Base-by-base conservation (phyloP, 1,140 invertebrate species). In the Pogonomyrmex barbatus region DNA sequence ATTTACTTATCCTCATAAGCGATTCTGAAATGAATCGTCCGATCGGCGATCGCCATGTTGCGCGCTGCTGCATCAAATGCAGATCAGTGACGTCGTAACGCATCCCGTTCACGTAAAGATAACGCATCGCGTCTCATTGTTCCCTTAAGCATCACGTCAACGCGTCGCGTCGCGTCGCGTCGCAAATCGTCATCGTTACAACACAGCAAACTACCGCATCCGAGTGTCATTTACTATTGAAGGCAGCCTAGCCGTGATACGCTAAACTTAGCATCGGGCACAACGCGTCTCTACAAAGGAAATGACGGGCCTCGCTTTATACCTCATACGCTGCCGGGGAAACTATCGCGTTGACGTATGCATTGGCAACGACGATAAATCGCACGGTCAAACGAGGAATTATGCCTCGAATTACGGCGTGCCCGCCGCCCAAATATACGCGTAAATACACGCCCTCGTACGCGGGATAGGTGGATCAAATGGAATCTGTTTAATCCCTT, bases 191-290 rank as follows among this genome's bases (percentile, higher is more conserved):
- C 86, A 90, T 90, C 89, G 86, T 90, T 89, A 90, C 88, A 85
- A 62, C 88, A 73, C 77, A 78, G 89, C 84, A 90, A 90, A 90
- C 89, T 90, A 78, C 83, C 86, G 89, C 88, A 90, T 90, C 89
- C 89, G 89, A 90, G 89, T 90, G 89, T 90, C 89, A 90, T 90
- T 90, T 90, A 90, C 89, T 88, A 90, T 90, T 90, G 88, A 90
- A 89, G 79, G 76, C 75, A 85, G 86, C 76, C 89, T 42, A 73
- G 88, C 77, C 33, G 42, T 88, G 88, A 90, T 84, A 89, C 87
- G 88, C 89, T 90, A 90, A 89, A 90, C 88, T 90, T 89, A 89
- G 89, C 88, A 89, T 87, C 84, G 88, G 60, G 88, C 75, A 77
- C 85, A 83, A 60, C 87, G 63, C 58, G 50, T 30, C 56, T 54